phyloP scores from a whole-genome alignment of 92 coral and sea anemone species.

The Porites evermanni region DNA sequence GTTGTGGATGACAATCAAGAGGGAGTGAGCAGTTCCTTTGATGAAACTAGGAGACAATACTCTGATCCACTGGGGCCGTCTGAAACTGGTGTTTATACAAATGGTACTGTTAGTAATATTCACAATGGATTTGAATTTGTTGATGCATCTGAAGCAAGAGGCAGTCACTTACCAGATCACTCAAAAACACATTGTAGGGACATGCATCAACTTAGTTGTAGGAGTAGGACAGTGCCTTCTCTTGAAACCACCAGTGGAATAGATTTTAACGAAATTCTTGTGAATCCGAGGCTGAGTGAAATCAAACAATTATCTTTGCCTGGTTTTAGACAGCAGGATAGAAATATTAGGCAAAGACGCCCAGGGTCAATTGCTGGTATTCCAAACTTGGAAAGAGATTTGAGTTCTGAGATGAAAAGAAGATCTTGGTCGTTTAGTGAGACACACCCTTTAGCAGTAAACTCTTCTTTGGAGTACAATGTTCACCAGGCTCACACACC shows the following conservation, averaged over 20 bases:
- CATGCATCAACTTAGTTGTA: background rate
- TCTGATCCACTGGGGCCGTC: background rate
- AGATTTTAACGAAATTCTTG: background rate
- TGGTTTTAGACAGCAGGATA: background rate
- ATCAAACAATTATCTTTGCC: slow-evolving; percentile 22
- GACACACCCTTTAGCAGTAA: slow-evolving; percentile 1
- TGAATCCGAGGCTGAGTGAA: slow-evolving; percentile 35
- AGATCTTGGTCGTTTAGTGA: slow-evolving; percentile 78
- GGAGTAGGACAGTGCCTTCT: background rate
- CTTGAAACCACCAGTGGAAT: background rate
- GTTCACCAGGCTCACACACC: slow-evolving; percentile 19
- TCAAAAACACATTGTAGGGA: background rate
- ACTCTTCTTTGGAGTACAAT: background rate
- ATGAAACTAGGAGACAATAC: background rate
- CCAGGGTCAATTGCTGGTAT: slow-evolving; percentile 67
- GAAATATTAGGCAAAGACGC: background rate
- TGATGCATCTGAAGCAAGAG: background rate
- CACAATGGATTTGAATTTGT: background rate
- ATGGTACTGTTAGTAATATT: background rate
- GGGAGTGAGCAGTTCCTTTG: slow-evolving; percentile 5
- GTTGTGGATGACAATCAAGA: slow-evolving; percentile 10
- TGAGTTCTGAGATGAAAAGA: slow-evolving; percentile 40
- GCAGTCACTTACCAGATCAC: too few species aligned
- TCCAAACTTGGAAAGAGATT: slow-evolving; percentile 25
- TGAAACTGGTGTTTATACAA: background rate